phyloP scores from a whole-genome alignment of 2,797 vertebrate species.

The Cyclura pinguis region DNA sequence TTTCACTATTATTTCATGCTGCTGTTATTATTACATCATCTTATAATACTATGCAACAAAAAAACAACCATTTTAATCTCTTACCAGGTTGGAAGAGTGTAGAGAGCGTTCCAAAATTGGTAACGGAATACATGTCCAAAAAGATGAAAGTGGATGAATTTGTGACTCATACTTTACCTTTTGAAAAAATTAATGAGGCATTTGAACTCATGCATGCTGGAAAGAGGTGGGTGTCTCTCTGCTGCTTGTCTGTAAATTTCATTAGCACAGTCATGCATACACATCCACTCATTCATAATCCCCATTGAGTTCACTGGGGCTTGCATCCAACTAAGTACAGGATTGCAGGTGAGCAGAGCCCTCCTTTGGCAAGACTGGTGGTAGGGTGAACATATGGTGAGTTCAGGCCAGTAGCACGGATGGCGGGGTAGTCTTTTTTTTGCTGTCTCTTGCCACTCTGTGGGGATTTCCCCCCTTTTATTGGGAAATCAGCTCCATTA shows the following conservation, averaged over 20 bases:
- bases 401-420: neutral
- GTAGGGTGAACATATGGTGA: neutral
- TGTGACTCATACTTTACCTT: constrained; percentile 90
- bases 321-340: neutral
- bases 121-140: constrained; percentile 93
- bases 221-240: constrained; percentile 83
- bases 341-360: neutral
- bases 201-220: constrained; percentile 94
- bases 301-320: neutral
- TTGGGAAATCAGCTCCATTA: neutral
- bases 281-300: neutral
- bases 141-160: constrained; percentile 98
- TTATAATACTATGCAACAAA: neutral
- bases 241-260: neutral
- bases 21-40: too few relatives aligned
- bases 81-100: constrained; percentile 94
- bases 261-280: neutral
- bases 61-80: constrained; percentile 3
- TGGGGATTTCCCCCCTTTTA: neutral
- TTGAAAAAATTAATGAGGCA: constrained; percentile 91
- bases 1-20: too few relatives aligned
- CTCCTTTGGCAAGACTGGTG: neutral
- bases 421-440: neutral
- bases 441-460: neutral
- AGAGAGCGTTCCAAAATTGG: constrained; percentile 92